Base-by-base conservation (phyloP, 2,888 invertebrate species). In the Sesamia inferens region DNA sequence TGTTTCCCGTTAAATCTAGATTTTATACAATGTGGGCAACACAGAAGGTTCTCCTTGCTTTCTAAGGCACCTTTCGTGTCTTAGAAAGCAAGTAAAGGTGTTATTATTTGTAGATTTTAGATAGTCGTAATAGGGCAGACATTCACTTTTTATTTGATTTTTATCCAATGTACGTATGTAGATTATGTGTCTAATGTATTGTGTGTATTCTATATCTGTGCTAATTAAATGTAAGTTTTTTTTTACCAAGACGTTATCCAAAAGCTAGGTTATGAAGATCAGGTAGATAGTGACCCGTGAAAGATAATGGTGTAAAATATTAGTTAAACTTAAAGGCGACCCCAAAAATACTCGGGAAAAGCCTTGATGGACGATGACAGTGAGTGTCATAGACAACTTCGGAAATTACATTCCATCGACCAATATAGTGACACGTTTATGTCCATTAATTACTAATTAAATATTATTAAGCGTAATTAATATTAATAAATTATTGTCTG, bases 1-100 rank as follows among this genome's bases (percentile, higher is more conserved):
- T 48, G 14, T 62, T 79, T 31, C 48, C n/a, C 11, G n/a, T 64
- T 64, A 6, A 48, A 76, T 42, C 47, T 72, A 48, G 19, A 48
- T 79, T 57, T 31, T 11, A n/a, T 61, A 39, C 19, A 47, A 62
- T 24, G 16, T 22, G 0, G 47, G 31, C 13, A 13, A 24, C 13
- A 48, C 6, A 57, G 19, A 1, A 7, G 24, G 7, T 24, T 3
- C 31, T 31, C 31, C 31, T 31, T 31, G 31, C 31, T 3, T 31
- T 31, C 31, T 31, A 31, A 31, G 31, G 3, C 31, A 31, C 1
- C 31, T 31, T 31, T 31, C 31, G 31, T 31, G 31, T 3, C 31
- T 31, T 31, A 31, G 31, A 31, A 31, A 31, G 31, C 31, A 31
- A 31, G 31, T 31, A 2, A 31, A 31, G 31, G 31, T 31, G 31